phyloP scores from a whole-genome alignment of 2,888 invertebrate genomes.

The Dicyrtoma fusca region DNA sequence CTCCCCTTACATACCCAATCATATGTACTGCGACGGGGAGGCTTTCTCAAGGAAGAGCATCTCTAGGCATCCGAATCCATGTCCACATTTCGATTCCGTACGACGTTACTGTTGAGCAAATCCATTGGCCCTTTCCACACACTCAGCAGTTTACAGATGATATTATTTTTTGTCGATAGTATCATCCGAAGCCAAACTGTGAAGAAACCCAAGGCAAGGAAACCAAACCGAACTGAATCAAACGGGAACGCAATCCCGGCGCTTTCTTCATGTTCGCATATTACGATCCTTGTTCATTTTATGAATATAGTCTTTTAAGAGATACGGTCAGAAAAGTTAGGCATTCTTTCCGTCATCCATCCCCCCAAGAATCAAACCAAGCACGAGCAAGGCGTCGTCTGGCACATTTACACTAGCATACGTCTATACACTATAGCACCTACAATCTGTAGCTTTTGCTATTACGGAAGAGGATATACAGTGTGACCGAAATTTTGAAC shows the following conservation, averaged over 20 bases:
- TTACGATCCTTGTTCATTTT: constrained; percentile 24
- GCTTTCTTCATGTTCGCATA: constrained; percentile 26
- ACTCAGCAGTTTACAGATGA: constrained; percentile 44
- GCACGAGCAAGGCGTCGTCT: no score
- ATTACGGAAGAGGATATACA: constrained; percentile 2
- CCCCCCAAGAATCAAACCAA: no score
- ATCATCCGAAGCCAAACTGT: neutral
- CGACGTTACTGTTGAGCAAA: neutral
- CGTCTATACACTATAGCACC: no score
- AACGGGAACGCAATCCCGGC: constrained; percentile 8
- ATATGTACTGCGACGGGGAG: no score
- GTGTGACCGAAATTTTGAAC: constrained; percentile 30
- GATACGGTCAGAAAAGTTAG: neutral
- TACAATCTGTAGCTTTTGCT: no score
- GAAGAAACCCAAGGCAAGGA: no score
- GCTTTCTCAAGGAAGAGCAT: no score
- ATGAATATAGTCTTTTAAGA: constrained; percentile 23
- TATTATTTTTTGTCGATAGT: constrained; percentile 30
- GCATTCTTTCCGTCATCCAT: neutral
- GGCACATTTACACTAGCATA: no score
- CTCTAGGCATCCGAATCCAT: no score
- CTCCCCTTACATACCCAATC: no score
- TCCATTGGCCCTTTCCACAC: constrained; percentile 42
- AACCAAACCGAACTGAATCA: neutral
- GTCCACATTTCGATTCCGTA: no score